Evolutionary conservation across 2,113 vertebrate species (phyloP).

Genomic region (Corythoichthys haematopterus): DNA sequence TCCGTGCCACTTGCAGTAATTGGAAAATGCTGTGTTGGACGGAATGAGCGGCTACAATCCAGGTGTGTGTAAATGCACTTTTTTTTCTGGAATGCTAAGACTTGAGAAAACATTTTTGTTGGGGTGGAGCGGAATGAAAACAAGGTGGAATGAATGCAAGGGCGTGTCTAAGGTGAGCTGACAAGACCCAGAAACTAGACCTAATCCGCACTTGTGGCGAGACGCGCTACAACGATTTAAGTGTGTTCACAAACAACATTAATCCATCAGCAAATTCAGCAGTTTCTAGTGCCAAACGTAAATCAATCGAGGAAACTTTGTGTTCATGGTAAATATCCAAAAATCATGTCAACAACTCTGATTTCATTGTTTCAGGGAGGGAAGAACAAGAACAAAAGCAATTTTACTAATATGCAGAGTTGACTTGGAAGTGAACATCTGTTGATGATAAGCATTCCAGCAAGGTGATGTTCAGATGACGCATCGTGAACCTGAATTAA

Average conservation of each 20-base stretch:
- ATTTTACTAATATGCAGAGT: background rate
- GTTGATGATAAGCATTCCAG: conserved; percentile 45
- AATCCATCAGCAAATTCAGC: background rate
- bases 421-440: conserved; percentile 38
- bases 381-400: background rate
- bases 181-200: conserved; percentile 64
- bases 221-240: conserved; percentile 17
- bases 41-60: conserved; percentile 50
- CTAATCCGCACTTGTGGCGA: conserved; percentile 48
- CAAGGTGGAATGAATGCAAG: conserved; percentile 68
- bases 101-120: conserved; percentile 67
- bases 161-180: conserved; percentile 58
- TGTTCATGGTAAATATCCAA: background rate
- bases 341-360: background rate
- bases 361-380: background rate
- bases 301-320: background rate
- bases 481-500: conserved; percentile 32
- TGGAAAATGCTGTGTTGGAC: conserved; percentile 45
- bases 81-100: conserved; percentile 51
- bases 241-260: background rate
- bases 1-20: conserved; percentile 22
- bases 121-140: conserved; percentile 68
- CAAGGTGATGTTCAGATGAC: conserved; percentile 50
- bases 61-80: conserved; percentile 59
- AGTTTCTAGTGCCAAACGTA: background rate